These are phyloP conservation scores for Taenioides sp. DNA, from an alignment of 2,797 vertebrate species.

Conservation along the genomic window DNA sequence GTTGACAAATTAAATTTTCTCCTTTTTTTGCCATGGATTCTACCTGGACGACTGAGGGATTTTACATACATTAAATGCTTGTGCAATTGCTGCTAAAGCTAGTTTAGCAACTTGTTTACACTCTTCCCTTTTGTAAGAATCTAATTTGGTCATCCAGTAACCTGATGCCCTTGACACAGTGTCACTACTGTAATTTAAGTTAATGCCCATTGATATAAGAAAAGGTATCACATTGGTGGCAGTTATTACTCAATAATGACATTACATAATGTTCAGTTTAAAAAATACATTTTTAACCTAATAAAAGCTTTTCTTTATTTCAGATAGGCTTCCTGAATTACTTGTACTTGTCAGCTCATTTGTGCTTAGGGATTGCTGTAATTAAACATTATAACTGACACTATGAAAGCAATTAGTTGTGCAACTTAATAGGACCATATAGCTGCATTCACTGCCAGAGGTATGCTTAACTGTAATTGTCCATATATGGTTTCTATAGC, in stretches of 20 bases:
- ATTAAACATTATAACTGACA: neutral
- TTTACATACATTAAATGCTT: neutral
- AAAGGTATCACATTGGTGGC: neutral
- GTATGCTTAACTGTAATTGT: neutral
- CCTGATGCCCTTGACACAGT: neutral
- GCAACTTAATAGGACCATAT: neutral
- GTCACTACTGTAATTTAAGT: neutral
- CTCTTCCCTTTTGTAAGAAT: neutral
- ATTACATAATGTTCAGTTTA: neutral
- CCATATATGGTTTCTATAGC: conserved; percentile 7
- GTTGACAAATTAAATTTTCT: no score
- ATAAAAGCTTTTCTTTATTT: neutral
- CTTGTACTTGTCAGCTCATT: neutral
- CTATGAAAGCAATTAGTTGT: neutral
- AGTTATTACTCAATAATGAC: neutral
- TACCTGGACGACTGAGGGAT: no score
- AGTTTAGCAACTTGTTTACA: no score
- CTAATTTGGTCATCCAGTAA: neutral
- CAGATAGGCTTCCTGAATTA: neutral
- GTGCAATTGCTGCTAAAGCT: neutral
- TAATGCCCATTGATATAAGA: neutral
- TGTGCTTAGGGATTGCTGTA: neutral
- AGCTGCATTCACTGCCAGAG: neutral
- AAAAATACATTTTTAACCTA: no score
- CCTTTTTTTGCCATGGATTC: no score